Evolutionary conservation across 1,140 invertebrate genomes (phyloP).

Genomic region (Maconellicoccus hirsutus): DNA sequence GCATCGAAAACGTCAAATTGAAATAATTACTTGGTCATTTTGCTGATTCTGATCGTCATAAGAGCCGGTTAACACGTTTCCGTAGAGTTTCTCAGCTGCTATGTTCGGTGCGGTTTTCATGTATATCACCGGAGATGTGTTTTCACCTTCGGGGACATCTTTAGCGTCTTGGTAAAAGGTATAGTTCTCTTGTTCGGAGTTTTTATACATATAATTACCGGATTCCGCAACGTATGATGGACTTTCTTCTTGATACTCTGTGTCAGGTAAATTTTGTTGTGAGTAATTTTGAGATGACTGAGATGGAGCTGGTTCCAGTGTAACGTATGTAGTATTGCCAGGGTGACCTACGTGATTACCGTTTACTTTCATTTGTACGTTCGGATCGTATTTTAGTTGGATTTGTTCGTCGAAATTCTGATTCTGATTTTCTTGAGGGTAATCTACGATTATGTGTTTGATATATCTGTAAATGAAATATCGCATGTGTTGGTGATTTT

Average conservation of each 20-base stretch:
- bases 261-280: background rate
- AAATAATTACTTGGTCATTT: background rate
- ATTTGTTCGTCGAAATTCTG: background rate
- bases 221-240: background rate
- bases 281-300: background rate
- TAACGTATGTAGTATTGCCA: conserved; percentile 14
- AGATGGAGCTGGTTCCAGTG: background rate
- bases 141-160: background rate
- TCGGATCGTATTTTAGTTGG: background rate
- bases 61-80: background rate
- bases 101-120: background rate
- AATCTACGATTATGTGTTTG: conserved; percentile 4
- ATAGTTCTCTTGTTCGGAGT: background rate
- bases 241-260: conserved; percentile 2
- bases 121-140: background rate
- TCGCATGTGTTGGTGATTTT: too few relatives aligned
- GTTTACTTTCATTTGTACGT: background rate
- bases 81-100: background rate
- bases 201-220: background rate
- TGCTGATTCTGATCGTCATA: background rate
- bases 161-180: background rate
- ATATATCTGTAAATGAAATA: background rate
- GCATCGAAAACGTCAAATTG: too few relatives aligned
- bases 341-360: background rate
- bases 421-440: background rate